Evolutionary conservation across 2,113 vertebrate species (phyloP).

Genomic region (Ovis aries): DNA sequence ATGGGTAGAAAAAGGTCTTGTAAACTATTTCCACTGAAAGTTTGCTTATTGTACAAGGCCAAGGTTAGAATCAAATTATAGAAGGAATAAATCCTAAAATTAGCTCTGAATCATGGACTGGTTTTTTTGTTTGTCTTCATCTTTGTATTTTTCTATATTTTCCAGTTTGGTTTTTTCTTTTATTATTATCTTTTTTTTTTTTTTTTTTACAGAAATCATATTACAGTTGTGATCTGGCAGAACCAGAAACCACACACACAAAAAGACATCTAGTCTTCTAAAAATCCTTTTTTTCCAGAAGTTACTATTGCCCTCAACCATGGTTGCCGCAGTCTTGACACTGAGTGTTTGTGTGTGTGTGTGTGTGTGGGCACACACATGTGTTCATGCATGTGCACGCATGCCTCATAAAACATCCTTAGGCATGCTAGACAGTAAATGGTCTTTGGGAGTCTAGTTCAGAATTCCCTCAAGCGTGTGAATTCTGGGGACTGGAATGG

Average conservation of each 20-base stretch:
- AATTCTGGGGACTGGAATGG: not conserved
- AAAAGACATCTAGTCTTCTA: not conserved
- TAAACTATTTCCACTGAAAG: not conserved
- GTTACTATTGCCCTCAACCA: not conserved
- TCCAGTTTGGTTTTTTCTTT: not conserved
- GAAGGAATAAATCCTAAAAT: not conserved
- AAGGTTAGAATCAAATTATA: not conserved
- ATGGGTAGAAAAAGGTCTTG: not conserved
- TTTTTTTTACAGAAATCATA: not conserved
- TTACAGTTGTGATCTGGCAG: not conserved
- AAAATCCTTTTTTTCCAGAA: not conserved
- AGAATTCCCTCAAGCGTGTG: not conserved
- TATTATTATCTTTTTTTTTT: not conserved
- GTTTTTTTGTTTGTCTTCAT: not conserved
- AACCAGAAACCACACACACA: not conserved
- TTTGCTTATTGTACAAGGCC: not conserved
- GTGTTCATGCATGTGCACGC: accelerated
- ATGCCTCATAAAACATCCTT: not conserved
- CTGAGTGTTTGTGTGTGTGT: not conserved
- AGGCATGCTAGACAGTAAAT: not conserved
- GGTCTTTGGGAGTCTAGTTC: not conserved
- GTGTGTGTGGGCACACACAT: accelerated
- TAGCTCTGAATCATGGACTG: not conserved
- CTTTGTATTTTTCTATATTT: constrained; percentile 1
- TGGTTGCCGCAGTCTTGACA: not conserved